Base-by-base conservation (phyloP, 2,113 vertebrate genomes). In the Sarotherodon lohbergeri region DNA sequence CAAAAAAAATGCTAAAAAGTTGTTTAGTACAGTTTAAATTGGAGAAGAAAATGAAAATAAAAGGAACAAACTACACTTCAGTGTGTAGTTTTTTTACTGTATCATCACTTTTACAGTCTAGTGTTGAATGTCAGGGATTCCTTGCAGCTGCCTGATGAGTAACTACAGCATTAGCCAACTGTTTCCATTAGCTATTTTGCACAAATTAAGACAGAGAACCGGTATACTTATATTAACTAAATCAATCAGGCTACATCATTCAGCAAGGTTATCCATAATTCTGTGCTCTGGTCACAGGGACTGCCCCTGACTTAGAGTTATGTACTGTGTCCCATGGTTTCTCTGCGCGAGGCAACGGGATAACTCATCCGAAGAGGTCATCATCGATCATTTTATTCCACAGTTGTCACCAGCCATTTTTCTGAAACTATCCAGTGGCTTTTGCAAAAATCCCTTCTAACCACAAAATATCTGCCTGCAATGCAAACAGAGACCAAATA, bases 351-450 rank as follows among this genome's bases (percentile, higher is more conserved):
- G n/a, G 80, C 71, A 92, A 86, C 22, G 22, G 90, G 79, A 86
- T 80, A 90, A 73, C 80, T 88, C 85, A 90, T 93, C 86, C 87
- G 29, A 90, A 85, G 78, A 86, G 82, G 50, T 81, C 82, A 89
- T 84, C 92, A 94, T 92, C 59, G 41, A 95, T 95, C 94, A 92
- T 93, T 89, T 88, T 52, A 89, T 16, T 88, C 82, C 55, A 50
- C 32, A 85, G 81, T 84, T 92, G 91, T 94, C 93, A 93, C 82
- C 91, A 84, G 91, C 3, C 34, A 81, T 90, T 90, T 93, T 80
- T 87, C 68, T 83, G 85, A 82, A 46, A 85, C 80, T 59, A 48
- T 84, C 82, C 80, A 2, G 34, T 84, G 85, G 83, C 80, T 85
- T 93, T 83, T 54, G 56, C 17, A 82, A 86, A 88, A 90, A 79